Evolutionary conservation across 2,113 vertebrate genomes (phyloP).

Genomic region (Numida meleagris): DNA sequence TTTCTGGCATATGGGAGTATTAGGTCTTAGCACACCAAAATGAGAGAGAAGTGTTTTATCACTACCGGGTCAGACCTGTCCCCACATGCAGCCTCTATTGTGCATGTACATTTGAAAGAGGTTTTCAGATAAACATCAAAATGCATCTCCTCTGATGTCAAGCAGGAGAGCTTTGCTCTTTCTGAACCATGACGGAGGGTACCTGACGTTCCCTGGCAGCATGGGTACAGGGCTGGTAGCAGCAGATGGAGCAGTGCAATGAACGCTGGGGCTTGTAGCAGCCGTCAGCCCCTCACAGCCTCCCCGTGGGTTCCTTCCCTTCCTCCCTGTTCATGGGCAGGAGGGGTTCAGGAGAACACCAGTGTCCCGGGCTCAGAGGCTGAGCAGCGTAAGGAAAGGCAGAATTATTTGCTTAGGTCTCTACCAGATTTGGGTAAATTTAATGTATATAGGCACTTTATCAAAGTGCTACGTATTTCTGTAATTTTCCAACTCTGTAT

Average conservation of each 20-base stretch:
- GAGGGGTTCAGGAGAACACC: background rate
- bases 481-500: rapidly evolving
- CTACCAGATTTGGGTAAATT: background rate
- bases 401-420: background rate
- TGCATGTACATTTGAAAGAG: background rate
- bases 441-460: background rate
- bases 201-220: background rate
- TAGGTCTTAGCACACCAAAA: background rate
- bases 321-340: background rate
- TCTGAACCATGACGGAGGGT: background rate
- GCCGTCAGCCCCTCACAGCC: background rate
- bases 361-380: background rate
- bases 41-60: background rate
- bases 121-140: conserved; percentile 11
- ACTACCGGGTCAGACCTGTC: background rate
- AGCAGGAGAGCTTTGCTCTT: background rate
- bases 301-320: background rate
- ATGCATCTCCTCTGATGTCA: background rate
- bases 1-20: conserved; percentile 1
- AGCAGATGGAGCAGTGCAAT: rapidly evolving
- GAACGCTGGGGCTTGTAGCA: background rate
- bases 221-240: background rate
- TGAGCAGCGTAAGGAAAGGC: background rate
- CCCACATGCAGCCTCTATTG: background rate
- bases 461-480: background rate